Percentiles rank a stretch among this genome's conserved stretches.
Conservation (phyloP, 2,113 vertebrate species). For the Aythya baeri region DNA sequence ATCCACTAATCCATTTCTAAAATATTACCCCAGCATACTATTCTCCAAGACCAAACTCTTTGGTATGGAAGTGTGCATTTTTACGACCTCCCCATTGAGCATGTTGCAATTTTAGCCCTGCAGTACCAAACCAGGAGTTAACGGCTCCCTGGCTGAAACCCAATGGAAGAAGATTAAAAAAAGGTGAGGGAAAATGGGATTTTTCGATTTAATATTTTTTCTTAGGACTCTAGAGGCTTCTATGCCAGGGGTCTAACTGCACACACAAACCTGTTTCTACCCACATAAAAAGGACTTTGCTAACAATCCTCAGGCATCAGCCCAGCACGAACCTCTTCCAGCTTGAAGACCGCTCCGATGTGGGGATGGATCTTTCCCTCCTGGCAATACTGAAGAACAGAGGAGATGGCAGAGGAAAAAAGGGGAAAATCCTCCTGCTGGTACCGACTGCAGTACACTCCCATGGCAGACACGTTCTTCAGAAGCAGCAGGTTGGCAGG, state of each 20-base stretch:
- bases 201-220: conserved; percentile 34
- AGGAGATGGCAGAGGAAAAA: conserved; percentile 43
- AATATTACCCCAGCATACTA: background rate
- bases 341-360: background rate
- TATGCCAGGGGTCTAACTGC: background rate
- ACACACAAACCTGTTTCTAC: background rate
- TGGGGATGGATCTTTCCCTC: conserved; percentile 6
- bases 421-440: background rate
- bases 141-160: background rate
- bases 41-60: background rate
- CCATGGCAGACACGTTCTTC: conserved; percentile 51
- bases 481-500: conserved; percentile 51
- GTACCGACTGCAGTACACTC: background rate
- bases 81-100: background rate
- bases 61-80: background rate
- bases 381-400: conserved; percentile 26
- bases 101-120: background rate
- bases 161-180: conserved; percentile 2
- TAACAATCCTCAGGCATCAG: background rate
- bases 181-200: background rate
- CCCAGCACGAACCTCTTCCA: background rate
- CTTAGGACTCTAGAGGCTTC: background rate
- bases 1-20: background rate
- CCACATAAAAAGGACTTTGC: background rate
- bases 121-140: background rate